These are phyloP conservation scores for Aplodontia rufa DNA, from an alignment of 2,113 vertebrate genomes.

Conservation along the genomic window DNA sequence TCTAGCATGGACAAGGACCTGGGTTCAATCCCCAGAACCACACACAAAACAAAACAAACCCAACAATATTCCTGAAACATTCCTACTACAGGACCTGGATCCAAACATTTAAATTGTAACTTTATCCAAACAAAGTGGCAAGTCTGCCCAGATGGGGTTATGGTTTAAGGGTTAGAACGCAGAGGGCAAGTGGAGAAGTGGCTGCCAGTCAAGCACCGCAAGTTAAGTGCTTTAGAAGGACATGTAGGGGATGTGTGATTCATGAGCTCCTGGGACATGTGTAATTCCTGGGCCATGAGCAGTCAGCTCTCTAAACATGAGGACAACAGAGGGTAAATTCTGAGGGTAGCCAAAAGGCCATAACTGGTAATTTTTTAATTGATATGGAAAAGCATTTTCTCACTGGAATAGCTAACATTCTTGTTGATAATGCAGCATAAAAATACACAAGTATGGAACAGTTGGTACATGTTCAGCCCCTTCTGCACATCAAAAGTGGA, in stretches of 20 bases:
- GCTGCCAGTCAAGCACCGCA: constrained; percentile 12
- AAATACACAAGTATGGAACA: constrained; percentile 18
- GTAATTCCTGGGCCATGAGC: constrained; percentile 46
- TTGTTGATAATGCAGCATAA: constrained; percentile 43
- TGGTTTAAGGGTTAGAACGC: neutral
- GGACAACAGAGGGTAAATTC: neutral
- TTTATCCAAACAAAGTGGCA: constrained; percentile 30
- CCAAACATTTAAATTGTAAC: constrained; percentile 52
- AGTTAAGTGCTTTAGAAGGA: neutral
- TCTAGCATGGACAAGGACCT: neutral
- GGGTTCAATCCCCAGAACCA: neutral
- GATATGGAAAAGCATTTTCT: constrained; percentile 61
- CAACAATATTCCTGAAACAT: constrained; percentile 42
- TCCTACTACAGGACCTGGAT: neutral
- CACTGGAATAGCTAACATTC: constrained; percentile 54
- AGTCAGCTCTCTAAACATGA: constrained; percentile 21
- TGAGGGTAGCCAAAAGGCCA: constrained; percentile 57
- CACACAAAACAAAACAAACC: neutral
- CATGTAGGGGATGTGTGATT: constrained; percentile 46
- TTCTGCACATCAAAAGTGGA: neutral
- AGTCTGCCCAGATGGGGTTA: neutral
- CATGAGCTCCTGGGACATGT: neutral
- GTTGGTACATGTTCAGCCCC: constrained; percentile 8
- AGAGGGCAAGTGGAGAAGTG: neutral
- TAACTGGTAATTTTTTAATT: constrained; percentile 9